Percentiles rank a stretch among this genome's conserved stretches.
Conservation (phyloP, 2,888 invertebrate species). For the Cepaea hortensis region DNA sequence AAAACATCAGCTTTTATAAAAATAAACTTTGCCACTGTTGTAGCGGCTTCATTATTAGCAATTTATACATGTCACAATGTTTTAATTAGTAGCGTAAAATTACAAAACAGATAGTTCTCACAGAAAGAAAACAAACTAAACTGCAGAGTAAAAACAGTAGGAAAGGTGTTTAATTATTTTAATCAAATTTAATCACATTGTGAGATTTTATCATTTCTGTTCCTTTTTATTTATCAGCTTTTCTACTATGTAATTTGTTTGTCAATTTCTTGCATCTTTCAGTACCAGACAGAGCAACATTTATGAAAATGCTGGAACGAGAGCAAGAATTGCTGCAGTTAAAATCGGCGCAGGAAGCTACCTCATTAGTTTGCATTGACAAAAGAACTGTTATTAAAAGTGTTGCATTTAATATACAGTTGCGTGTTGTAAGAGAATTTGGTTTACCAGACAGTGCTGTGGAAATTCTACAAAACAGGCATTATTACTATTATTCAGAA, state of each 20-base stretch:
- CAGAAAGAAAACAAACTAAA: too few relatives aligned
- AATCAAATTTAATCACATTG: too few relatives aligned
- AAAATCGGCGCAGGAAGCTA: constrained; percentile 87
- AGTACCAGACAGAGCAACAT: constrained; percentile 87
- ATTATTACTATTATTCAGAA: constrained; percentile 65
- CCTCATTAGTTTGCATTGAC: constrained; percentile 83
- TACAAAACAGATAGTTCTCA: too few relatives aligned
- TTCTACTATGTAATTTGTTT: not conserved
- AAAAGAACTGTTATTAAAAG: constrained; percentile 83
- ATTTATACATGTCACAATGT: too few relatives aligned
- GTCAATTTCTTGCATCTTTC: constrained; percentile 16
- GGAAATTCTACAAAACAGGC: constrained; percentile 81
- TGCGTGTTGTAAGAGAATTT: constrained; percentile 94
- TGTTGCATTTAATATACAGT: constrained; percentile 82
- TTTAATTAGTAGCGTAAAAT: too few relatives aligned
- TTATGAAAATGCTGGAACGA: constrained; percentile 88
- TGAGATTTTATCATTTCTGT: too few relatives aligned
- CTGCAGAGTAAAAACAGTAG: too few relatives aligned
- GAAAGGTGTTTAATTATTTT: too few relatives aligned
- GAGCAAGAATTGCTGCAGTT: constrained; percentile 88
- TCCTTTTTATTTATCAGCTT: not conserved
- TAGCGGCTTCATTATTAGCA: too few relatives aligned
- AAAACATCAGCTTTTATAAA: too few relatives aligned
- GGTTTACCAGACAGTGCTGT: constrained; percentile 93
- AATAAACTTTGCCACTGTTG: too few relatives aligned